Evolutionary conservation across 2,888 invertebrate genomes (phyloP), one percentile per base, ranked within the genome.

Genomic region (Aradus depressus): DNA sequence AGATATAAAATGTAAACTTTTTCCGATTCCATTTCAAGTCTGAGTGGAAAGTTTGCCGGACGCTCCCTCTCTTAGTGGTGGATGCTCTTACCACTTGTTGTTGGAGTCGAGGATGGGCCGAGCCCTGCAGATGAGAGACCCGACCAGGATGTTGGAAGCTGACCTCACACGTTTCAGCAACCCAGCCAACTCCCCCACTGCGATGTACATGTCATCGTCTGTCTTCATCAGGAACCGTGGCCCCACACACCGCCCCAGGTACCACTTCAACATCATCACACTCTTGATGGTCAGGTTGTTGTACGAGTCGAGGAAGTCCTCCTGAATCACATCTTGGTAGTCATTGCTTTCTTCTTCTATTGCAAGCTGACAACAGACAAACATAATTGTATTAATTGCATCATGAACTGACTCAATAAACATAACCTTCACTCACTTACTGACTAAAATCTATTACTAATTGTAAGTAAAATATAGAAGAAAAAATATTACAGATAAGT

Each of bases 281-380:
- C 87, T 84, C 65, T 90, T 90, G 22, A 90, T 64, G 0, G 89
- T 90, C 58, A 89, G 72, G 73, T 90, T 90, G 66, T 88, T 84
- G 64, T 90, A 89, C 0, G 84, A 80, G 66, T 90, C 90, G 32
- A 81, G 66, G 64, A 90, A 90, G 37, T 77, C 79, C 64, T 88
- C 88, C 67, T 89, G 86, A 45, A 90, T 80, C 10, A 90, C 74
- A 66, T 90, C 89, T 18, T 80, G 78, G 63, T 79, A 80, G 47
- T 70, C 71, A 2, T 74, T 70, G 19, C 75, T 77, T 65, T 89
- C 88, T 35, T 76, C 75, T 38, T 75, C 72, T 22, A 87, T 75
- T 51, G 73, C 72, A 53, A 70, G 72, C 70, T 84, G 73, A 0
- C 77, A 65, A 58, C 58, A 58, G 50, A 54, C 51, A 37, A 51